A percentile compares a stretch with the other conserved stretches of the same genome.
phyloP scores from a whole-genome alignment of 2,797 vertebrate species.

The Danio jaintianensis region DNA sequence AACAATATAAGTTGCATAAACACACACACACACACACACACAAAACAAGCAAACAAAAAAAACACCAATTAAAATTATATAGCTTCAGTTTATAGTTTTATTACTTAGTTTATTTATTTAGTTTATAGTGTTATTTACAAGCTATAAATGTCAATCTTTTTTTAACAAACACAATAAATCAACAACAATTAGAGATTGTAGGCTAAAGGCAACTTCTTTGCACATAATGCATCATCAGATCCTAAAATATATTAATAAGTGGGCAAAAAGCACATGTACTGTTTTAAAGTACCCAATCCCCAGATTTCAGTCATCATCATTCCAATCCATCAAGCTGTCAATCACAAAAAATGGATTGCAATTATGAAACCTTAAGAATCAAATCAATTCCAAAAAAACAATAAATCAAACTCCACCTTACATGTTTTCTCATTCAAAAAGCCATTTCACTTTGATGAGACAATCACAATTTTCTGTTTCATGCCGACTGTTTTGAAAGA shows the following conservation, averaged over 20 bases:
- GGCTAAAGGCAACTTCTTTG: not conserved
- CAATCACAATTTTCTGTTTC: not conserved
- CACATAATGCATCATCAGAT: not conserved
- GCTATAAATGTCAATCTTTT: no score
- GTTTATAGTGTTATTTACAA: no score
- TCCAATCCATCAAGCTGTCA: not conserved
- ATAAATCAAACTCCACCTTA: not conserved
- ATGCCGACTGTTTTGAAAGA: conserved; percentile 15
- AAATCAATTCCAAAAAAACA: not conserved
- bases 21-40: no score
- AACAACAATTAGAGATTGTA: not conserved
- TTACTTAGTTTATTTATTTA: no score
- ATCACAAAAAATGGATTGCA: not conserved
- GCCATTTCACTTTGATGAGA: not conserved
- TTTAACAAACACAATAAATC: no score
- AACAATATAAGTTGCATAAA: no score
- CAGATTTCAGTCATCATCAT: no score
- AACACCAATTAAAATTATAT: no score
- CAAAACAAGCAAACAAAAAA: no score
- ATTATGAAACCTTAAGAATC: not conserved
- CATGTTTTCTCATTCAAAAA: not conserved
- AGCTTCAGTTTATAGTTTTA: no score
- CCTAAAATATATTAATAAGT: not conserved
- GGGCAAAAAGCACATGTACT: not conserved
- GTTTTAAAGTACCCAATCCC: no score